These are phyloP conservation scores for Mustelus asterias DNA, from an alignment of 2,113 vertebrate species.

Conservation along the genomic window DNA sequence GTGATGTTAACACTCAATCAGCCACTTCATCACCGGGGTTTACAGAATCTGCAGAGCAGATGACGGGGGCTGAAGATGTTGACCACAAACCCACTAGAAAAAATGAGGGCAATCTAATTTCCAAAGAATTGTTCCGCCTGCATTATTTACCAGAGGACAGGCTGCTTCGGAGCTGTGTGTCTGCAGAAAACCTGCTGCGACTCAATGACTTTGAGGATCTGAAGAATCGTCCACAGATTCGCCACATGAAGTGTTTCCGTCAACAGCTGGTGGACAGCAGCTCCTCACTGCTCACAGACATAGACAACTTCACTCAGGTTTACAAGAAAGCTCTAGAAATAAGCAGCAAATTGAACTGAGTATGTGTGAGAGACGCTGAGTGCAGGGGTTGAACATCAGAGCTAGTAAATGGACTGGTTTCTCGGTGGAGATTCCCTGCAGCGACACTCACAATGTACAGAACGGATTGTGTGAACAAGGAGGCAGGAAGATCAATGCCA, in stretches of 20 bases:
- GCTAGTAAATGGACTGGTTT: conserved; percentile 48
- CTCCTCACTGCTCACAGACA: conserved; percentile 89
- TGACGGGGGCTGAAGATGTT: conserved; percentile 70
- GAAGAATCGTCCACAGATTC: conserved; percentile 64
- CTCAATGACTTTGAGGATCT: conserved; percentile 74
- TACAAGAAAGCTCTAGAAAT: conserved; percentile 97
- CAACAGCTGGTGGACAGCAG: conserved; percentile 80
- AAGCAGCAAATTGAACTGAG: conserved; percentile 76
- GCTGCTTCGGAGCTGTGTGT: conserved; percentile 74
- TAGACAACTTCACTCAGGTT: conserved; percentile 94
- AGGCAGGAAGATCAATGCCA: background rate
- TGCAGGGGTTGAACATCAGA: conserved; percentile 52
- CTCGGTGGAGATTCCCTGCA: conserved; percentile 38
- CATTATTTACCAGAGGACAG: conserved; percentile 72
- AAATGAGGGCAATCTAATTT: conserved; percentile 79
- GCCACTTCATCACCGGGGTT: conserved; percentile 51
- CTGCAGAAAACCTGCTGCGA: conserved; percentile 81
- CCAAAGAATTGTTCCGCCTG: conserved; percentile 71
- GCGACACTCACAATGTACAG: background rate
- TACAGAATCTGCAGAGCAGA: conserved; percentile 62
- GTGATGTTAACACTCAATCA: conserved; percentile 51
- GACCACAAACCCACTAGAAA: conserved; percentile 82
- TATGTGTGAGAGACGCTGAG: conserved; percentile 50
- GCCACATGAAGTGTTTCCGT: conserved; percentile 72
- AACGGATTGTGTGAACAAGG: background rate